Percentiles rank a stretch among this genome's conserved stretches.
Evolutionary conservation across 2,888 invertebrate genomes (phyloP).

Genomic region (Emmelina monodactyla): DNA sequence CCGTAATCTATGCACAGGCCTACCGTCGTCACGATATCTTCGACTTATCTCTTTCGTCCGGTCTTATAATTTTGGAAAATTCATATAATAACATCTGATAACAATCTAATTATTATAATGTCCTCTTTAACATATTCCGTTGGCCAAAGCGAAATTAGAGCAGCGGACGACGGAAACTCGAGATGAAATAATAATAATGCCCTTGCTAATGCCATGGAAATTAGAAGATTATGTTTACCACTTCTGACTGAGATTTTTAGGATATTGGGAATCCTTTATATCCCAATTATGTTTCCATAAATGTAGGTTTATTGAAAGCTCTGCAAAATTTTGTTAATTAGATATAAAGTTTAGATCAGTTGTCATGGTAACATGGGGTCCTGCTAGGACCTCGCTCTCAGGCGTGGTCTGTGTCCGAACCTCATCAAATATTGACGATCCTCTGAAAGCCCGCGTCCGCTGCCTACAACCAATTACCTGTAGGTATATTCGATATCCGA

Average conservation of each 20-base stretch:
- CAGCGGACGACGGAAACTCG: constrained; percentile 29
- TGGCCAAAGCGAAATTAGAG: constrained; percentile 46
- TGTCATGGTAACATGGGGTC: too few species aligned
- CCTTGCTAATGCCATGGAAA: constrained; percentile 52
- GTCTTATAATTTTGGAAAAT: constrained; percentile 61
- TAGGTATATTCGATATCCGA: constrained; percentile 20
- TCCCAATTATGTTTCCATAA: too few species aligned
- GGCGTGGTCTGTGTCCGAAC: constrained; percentile 31
- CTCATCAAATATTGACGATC: constrained; percentile 56
- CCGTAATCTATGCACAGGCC: constrained; percentile 45
- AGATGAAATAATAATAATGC: constrained; percentile 55
- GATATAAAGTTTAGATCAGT: too few species aligned
- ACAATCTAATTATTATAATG: constrained; percentile 65
- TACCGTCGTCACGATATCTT: constrained; percentile 57
- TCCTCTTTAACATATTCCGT: constrained; percentile 63
- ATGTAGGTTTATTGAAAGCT: too few species aligned
- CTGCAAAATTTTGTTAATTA: too few species aligned
- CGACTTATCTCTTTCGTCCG: constrained; percentile 51
- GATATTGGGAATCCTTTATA: constrained; percentile 59
- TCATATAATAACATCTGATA: constrained; percentile 64
- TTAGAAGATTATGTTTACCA: constrained; percentile 53
- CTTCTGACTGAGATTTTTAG: constrained; percentile 50
- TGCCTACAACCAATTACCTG: constrained; percentile 18
- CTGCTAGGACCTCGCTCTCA: constrained; percentile 16
- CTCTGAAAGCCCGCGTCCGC: constrained; percentile 36